A percentile compares a stretch with the other conserved stretches of the same genome.
Evolutionary conservation across 2,888 invertebrate genomes (phyloP).

Genomic region (Camptogramma bilineatum): DNA sequence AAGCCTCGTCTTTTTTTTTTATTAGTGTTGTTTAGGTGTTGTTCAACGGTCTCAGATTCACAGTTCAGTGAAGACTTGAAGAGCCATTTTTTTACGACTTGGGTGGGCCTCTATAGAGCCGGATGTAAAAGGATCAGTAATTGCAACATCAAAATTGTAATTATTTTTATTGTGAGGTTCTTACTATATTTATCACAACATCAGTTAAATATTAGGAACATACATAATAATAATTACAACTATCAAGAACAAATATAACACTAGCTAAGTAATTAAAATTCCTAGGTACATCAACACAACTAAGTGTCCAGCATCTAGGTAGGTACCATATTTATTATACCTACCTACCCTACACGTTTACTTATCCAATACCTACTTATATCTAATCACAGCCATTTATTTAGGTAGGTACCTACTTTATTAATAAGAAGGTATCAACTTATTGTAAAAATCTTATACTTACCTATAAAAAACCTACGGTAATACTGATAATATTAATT

Average conservation of each 20-base stretch:
- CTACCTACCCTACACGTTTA: neutral
- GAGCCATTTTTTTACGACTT: no score
- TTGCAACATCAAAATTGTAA: neutral
- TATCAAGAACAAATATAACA: neutral
- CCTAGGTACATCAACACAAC: no score
- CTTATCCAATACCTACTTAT: neutral
- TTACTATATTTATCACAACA: neutral
- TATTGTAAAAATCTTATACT: neutral
- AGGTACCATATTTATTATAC: no score
- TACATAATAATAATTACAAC: neutral
- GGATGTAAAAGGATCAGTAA: neutral
- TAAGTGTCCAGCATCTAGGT: no score
- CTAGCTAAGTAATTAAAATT: neutral
- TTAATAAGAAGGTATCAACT: neutral
- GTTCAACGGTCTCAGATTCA: no score
- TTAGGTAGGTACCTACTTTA: conserved; percentile 13
- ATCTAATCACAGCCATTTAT: conserved; percentile 44
- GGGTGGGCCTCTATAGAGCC: no score
- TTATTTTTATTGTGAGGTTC: neutral
- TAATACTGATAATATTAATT: conserved; percentile 34
- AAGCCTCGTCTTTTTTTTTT: no score
- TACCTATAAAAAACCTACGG: neutral
- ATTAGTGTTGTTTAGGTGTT: no score
- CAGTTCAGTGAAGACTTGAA: no score
- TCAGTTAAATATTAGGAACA: neutral